Evolutionary conservation across 2,888 invertebrate genomes (phyloP).

Genomic region (Caenorhabditis zanzibari): DNA sequence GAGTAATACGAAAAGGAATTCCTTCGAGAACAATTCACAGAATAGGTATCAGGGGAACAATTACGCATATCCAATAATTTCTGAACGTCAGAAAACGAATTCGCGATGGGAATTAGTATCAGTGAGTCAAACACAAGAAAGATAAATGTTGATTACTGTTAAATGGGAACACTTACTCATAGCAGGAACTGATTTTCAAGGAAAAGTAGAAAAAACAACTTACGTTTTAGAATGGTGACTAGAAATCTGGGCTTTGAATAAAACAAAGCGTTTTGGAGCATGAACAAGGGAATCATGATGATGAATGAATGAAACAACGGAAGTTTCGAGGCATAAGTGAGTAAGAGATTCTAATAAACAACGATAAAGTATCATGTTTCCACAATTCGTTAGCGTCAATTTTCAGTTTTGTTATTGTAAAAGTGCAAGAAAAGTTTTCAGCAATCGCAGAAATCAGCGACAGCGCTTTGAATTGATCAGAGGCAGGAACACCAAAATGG

Average conservation of each 20-base stretch:
- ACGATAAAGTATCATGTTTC: slow-evolving; percentile 2
- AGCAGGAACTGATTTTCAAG: slow-evolving; percentile 11
- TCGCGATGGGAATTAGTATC: slow-evolving; percentile 4
- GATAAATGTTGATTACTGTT: slow-evolving; percentile 23
- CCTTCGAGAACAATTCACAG: slow-evolving; percentile 12
- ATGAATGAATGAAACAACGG: slow-evolving; percentile 1
- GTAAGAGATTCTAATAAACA: slow-evolving; percentile 4
- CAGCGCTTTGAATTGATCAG: background rate
- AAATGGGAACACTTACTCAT: slow-evolving; percentile 5
- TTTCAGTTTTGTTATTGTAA: background rate
- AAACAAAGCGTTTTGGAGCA: background rate
- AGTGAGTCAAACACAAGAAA: slow-evolving; percentile 12
- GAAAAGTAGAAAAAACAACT: background rate
- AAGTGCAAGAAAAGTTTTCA: background rate
- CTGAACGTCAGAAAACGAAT: slow-evolving; percentile 18
- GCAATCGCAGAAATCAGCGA: background rate
- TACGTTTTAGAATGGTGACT: background rate
- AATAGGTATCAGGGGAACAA: slow-evolving; percentile 6
- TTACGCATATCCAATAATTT: slow-evolving; percentile 9
- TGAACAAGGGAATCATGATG: slow-evolving; percentile 9
- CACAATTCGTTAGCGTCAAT: background rate
- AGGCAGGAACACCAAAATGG: too few relatives aligned
- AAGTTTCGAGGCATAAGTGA: background rate
- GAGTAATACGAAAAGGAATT: slow-evolving; percentile 4
- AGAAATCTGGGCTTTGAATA: background rate